A percentile compares a stretch with the other conserved stretches of the same genome.
Evolutionary conservation across 2,888 invertebrate genomes (phyloP).

Genomic region (Acrobasis suavella): DNA sequence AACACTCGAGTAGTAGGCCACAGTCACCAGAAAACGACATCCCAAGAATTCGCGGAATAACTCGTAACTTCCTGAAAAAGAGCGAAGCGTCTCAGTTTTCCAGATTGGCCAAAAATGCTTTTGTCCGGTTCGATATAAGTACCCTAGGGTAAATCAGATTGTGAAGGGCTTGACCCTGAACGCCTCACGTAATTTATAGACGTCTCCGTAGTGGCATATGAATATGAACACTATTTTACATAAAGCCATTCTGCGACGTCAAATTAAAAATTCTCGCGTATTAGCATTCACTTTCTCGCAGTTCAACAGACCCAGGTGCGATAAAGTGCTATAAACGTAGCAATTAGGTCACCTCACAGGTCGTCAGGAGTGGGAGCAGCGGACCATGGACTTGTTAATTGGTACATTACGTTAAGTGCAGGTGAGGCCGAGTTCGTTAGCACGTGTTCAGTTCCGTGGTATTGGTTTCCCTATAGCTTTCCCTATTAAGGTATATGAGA

Average conservation of each 20-base stretch:
- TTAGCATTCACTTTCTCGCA: constrained; percentile 8
- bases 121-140: no score
- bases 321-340: not conserved
- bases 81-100: no score
- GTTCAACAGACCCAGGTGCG: constrained; percentile 14
- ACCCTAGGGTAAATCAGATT: no score
- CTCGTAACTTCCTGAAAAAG: not conserved
- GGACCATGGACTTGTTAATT: constrained; percentile 13
- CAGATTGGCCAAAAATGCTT: no score
- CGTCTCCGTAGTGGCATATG: no score
- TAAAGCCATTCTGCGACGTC: no score
- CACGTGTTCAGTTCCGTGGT: constrained; percentile 6
- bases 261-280: not conserved
- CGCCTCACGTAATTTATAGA: no score
- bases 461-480: not conserved
- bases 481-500: not conserved
- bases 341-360: constrained; percentile 20
- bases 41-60: not conserved
- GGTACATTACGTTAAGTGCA: constrained; percentile 18
- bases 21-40: not conserved
- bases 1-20: not conserved
- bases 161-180: no score
- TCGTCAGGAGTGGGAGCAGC: constrained; percentile 14
- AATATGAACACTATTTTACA: no score
- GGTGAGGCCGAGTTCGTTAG: constrained; percentile 11